Conservation (phyloP, 2,888 invertebrate species). For the Tipula vernalis region DNA sequence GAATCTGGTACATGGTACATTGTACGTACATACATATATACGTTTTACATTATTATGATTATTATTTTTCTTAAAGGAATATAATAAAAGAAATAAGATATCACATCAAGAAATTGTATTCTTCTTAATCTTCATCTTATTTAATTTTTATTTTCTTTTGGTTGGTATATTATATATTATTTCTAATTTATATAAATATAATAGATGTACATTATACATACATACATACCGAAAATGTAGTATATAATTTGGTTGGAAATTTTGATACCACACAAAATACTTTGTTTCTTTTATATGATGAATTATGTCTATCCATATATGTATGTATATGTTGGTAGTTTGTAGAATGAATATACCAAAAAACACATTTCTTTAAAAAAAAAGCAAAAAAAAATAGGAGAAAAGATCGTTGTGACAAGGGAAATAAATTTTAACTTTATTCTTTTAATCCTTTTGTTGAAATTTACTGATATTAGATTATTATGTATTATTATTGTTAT, state of each 20-base stretch:
- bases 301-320: background rate
- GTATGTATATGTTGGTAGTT: background rate
- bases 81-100: slow-evolving; percentile 4
- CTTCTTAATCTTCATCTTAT: background rate
- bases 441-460: slow-evolving; percentile 4
- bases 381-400: background rate
- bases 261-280: background rate
- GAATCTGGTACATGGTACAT: background rate
- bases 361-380: background rate
- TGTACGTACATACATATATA: background rate
- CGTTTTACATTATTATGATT: background rate
- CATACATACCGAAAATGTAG: background rate
- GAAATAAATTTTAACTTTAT: slow-evolving; percentile 4
- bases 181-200: background rate
- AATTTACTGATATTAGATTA: slow-evolving; percentile 4
- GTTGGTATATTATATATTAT: background rate
- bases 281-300: background rate
- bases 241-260: background rate
- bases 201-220: background rate
- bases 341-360: background rate
- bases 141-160: background rate
- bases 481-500: background rate
- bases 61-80: background rate
- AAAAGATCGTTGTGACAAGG: background rate
- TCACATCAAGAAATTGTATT: background rate